phyloP scores from a whole-genome alignment of 2,888 invertebrate genomes.

The Drosophila barbarae region DNA sequence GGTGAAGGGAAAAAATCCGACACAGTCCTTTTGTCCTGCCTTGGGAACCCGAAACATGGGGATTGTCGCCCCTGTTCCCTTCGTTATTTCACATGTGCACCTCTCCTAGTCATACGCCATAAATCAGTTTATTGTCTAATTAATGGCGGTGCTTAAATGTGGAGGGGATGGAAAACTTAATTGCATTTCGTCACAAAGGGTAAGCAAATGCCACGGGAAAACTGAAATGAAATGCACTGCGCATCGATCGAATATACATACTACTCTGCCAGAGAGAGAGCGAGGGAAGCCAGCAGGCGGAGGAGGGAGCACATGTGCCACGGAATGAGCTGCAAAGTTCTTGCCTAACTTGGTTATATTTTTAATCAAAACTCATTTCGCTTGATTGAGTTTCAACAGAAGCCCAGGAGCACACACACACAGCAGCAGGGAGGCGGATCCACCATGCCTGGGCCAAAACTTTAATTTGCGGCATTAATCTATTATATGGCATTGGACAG shows the following conservation, averaged over 20 bases:
- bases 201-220: conserved; percentile 37
- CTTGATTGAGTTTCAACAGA: conserved; percentile 58
- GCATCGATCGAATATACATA: conserved; percentile 17
- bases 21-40: background rate
- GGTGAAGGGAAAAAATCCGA: background rate
- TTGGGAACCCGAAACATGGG: background rate
- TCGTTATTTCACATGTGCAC: background rate
- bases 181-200: conserved; percentile 56
- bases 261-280: no score
- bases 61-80: background rate
- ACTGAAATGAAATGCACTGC: conserved; percentile 28
- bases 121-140: conserved; percentile 62
- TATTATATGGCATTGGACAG: conserved; percentile 20
- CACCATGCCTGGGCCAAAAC: conserved; percentile 9
- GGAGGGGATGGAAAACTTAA: conserved; percentile 35
- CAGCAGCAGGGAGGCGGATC: background rate
- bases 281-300: no score
- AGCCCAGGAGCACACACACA: conserved; percentile 1
- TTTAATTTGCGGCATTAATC: conserved; percentile 37
- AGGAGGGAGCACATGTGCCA: conserved; percentile 2
- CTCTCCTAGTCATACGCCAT: conserved; percentile 24
- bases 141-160: conserved; percentile 43
- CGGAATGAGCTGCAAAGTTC: conserved; percentile 37
- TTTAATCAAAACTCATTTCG: conserved; percentile 69
- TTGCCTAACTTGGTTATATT: conserved; percentile 58